A percentile compares a stretch with the other conserved stretches of the same genome.
phyloP scores from a whole-genome alignment of 2,888 invertebrate species.

The Limulus polyphemus region DNA sequence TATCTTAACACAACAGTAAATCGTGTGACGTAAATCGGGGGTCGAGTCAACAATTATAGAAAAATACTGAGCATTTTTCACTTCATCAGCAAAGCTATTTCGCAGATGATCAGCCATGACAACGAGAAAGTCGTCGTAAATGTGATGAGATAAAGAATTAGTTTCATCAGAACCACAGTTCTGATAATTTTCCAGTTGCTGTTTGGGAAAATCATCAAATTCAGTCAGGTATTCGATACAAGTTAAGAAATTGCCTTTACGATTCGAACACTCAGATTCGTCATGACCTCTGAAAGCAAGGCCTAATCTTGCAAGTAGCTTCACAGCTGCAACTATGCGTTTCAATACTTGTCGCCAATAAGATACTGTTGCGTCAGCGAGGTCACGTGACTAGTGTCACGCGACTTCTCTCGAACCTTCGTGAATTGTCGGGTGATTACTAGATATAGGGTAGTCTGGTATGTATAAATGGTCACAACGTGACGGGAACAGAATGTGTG shows the following conservation, averaged over 20 bases:
- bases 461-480: too few relatives aligned
- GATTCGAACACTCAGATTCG: too few relatives aligned
- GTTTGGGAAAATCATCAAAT: conserved; percentile 31
- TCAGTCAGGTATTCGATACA: conserved; percentile 30
- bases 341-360: conserved; percentile 30
- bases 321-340: conserved; percentile 28
- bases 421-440: too few relatives aligned
- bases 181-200: conserved; percentile 29
- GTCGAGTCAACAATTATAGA: conserved; percentile 28
- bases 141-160: conserved; percentile 30
- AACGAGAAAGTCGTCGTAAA: conserved; percentile 31
- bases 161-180: conserved; percentile 29
- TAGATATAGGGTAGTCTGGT: too few relatives aligned
- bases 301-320: conserved; percentile 26
- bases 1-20: conserved; percentile 31
- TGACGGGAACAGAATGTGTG: too few relatives aligned
- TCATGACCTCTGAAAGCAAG: conserved; percentile 29
- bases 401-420: too few relatives aligned
- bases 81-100: conserved; percentile 28
- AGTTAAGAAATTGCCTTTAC: conserved; percentile 29
- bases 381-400: too few relatives aligned
- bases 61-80: conserved; percentile 27
- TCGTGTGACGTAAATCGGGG: too few relatives aligned
- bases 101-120: conserved; percentile 30
- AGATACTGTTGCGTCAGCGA: too few relatives aligned